Base-by-base conservation (phyloP, 2,113 vertebrate species). In the Daubentonia madagascariensis region DNA sequence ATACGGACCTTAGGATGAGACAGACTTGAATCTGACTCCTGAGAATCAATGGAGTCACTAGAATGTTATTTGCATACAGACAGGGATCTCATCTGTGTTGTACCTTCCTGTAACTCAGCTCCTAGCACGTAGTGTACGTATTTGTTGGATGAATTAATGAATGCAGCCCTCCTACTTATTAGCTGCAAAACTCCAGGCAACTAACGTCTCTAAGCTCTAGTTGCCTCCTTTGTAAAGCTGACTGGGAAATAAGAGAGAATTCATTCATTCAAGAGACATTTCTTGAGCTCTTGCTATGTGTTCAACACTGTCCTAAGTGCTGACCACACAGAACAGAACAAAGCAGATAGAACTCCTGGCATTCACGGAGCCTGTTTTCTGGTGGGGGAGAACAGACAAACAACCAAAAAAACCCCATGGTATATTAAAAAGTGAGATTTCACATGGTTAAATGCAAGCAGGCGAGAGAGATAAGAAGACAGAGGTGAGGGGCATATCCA, bases 71-170 rank as follows among this genome's bases (percentile, higher is more conserved):
- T 68, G 32, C 32, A 16, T 1, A 3, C 30, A 23, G 4, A 13
- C 1, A 0, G 17, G 54, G 18, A 10, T 52, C 40, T n/a, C 23
- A 9, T 28, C 30, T 54, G 2, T 43, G 43, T 50, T 18, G 11
- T n/a, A 59, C 43, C 57, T 70, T 50, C 23, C 25, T 35, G 0
- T 78, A 18, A 70, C 35, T 35, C 16, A 32, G 32, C 13, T 6
- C 28, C 32, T 1, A 57, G 3, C 2, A 65, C 0, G 23, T 3
- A 50, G 14, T 4, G 5, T 75, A 52, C 35, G 35, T 14, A 6
- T 78, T 84, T 35, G 9, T 43, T 79, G 13, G 37, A 12, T 75
- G 78, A 75, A 67, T 65, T 80, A 67, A 32, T 17, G 3, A 54
- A 40, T 63, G 40, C 32, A 32, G 23, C 50, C 54, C 10, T 80